These are phyloP conservation scores for Pachliopta kotzebuea DNA, from an alignment of 2,888 invertebrate species.

Conservation along the genomic window DNA sequence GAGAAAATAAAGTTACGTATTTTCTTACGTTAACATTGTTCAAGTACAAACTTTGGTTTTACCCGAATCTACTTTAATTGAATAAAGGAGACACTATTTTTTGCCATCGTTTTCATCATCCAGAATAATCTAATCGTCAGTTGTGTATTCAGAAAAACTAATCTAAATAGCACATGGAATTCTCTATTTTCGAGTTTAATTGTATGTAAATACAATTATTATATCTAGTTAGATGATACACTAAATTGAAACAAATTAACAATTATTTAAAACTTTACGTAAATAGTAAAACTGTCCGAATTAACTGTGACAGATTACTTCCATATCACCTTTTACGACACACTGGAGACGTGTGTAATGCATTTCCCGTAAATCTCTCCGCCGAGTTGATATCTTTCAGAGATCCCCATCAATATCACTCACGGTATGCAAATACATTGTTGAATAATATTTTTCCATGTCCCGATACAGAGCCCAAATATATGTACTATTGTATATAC, in stretches of 20 bases:
- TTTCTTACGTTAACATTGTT: too few species aligned
- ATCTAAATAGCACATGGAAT: not conserved
- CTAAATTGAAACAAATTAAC: not conserved
- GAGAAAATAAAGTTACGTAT: too few species aligned
- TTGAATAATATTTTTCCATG: slow-evolving; percentile 4
- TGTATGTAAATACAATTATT: too few species aligned
- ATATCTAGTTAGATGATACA: not conserved
- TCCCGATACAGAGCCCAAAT: not conserved
- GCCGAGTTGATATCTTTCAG: slow-evolving; percentile 7
- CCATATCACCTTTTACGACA: slow-evolving; percentile 18
- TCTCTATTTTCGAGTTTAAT: not conserved
- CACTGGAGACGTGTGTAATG: slow-evolving; percentile 14
- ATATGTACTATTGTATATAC: not conserved
- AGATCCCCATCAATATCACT: slow-evolving; percentile 19
- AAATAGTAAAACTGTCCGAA: not conserved
- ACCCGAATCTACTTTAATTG: too few species aligned
- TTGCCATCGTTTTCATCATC: too few species aligned
- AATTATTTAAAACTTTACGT: not conserved
- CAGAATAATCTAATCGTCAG: not conserved
- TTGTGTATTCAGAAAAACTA: not conserved
- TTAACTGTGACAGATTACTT: slow-evolving; percentile 15
- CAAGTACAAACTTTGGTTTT: too few species aligned
- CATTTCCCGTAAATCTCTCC: slow-evolving; percentile 17
- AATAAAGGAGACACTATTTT: too few species aligned
- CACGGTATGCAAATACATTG: slow-evolving; percentile 10